Evolutionary conservation across 1,140 invertebrate species (phyloP), one percentile per base, ranked within the genome.

Genomic region (Caerostris extrusa): DNA sequence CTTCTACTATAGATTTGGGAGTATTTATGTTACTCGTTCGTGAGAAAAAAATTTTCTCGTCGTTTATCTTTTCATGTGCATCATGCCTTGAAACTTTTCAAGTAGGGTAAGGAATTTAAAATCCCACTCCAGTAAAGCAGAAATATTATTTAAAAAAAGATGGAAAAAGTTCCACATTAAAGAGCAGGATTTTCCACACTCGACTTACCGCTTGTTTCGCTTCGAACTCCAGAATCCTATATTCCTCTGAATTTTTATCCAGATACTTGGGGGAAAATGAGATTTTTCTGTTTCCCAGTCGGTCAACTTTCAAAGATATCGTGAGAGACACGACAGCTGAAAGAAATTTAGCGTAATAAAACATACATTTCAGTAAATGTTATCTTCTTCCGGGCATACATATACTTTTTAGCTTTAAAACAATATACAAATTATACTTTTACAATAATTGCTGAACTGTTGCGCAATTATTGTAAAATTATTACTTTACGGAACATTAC

Each of bases 201-300:
- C 50, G 6, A 86, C 91, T 97, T 96, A 98, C 98, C 87, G 98
- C 98, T 96, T 97, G 97, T 34, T 97, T 97, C 0, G 98, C 97
- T 96, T 99, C 98, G 95, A 97, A 98, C 95, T 98, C 97, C 3
- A 99, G 95, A 86, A 98, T 97, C 69, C 98, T 97, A 95, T 98
- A 98, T 3, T 97, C 97, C 71, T 98, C 98, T 5, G 98, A 98
- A 10, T 97, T 97, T 77, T 97, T 97, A 95, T 99, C 97, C 8
- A 96, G 96, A 5, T 98, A 96, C 93, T 97, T 97, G 34, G 96
- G 96, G 93, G 97, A 97, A 98, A 98, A 99, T 0, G 77, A 50
- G 12, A 94, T 19, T 58, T 97, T 96, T 50, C 91, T 94, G 87
- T 98, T 98, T 94, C 98, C 98, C 82, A 98, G 96, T 94, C 97